phyloP scores from a whole-genome alignment of 2,113 vertebrate species.

The Tauraco erythrolophus region DNA sequence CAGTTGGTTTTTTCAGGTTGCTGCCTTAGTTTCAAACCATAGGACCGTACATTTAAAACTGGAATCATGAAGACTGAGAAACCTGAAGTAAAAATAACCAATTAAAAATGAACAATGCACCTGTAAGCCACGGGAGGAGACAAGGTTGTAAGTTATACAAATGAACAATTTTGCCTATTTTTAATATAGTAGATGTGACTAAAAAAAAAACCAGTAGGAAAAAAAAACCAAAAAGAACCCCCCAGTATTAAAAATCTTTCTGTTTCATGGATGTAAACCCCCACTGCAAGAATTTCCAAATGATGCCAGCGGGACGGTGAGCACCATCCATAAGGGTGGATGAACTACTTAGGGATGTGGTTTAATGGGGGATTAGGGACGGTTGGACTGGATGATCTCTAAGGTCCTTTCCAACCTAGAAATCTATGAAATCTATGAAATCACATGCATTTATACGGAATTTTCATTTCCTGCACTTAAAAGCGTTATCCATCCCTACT shows the following conservation, averaged over 20 bases:
- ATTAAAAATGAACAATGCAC: neutral
- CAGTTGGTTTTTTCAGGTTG: neutral
- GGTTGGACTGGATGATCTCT: no score
- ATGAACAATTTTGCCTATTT: neutral
- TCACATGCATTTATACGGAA: fast-evolving
- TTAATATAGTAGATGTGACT: neutral
- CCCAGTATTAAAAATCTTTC: neutral
- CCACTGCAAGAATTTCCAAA: neutral
- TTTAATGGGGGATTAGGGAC: no score
- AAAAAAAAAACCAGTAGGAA: neutral
- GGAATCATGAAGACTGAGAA: neutral
- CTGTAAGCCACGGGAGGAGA: neutral
- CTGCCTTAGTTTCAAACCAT: neutral
- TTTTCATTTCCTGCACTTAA: neutral
- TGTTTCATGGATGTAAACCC: neutral
- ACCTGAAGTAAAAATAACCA: neutral
- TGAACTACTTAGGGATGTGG: no score
- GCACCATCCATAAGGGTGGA: no score
- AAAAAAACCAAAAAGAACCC: no score
- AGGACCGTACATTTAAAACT: neutral
- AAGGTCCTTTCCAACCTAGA: no score
- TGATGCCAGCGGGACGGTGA: neutral
- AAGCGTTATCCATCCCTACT: neutral
- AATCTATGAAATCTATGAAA: no score
- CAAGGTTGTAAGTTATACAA: neutral